Evolutionary conservation across 2,797 vertebrate genomes (phyloP).

Genomic region (Sparidentex hasta): DNA sequence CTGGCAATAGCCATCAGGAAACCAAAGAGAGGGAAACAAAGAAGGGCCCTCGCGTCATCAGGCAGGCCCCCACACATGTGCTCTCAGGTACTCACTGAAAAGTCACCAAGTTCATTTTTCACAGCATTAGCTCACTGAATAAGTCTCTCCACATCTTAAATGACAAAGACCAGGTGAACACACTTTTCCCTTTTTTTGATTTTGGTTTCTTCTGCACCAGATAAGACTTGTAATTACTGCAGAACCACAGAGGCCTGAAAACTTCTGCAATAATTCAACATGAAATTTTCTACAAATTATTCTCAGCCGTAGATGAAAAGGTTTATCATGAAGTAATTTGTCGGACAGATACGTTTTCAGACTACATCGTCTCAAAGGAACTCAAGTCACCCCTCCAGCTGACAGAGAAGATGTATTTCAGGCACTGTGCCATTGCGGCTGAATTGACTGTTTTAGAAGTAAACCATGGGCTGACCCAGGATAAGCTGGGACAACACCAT

Average conservation of each 20-base stretch:
- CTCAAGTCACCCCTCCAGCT: neutral
- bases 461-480: neutral
- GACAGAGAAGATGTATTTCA: neutral
- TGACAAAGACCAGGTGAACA: conserved; percentile 11
- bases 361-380: neutral
- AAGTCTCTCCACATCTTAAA: conserved; percentile 16
- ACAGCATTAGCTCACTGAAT: conserved; percentile 2
- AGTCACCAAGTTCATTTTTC: conserved; percentile 44
- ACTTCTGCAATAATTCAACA: neutral
- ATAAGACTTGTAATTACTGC: conserved; percentile 41
- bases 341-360: neutral
- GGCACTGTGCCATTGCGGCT: neutral
- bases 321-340: neutral
- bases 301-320: neutral
- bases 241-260: neutral
- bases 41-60: conserved; percentile 58
- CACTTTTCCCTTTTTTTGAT: neutral
- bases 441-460: neutral
- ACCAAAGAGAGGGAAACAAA: conserved; percentile 82
- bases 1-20: conserved; percentile 80
- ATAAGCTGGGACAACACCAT: neutral
- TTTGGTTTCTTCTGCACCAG: conserved; percentile 22
- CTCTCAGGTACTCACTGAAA: conserved; percentile 17
- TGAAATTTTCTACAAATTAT: conserved; percentile 8
- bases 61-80: conserved; percentile 43